Evolutionary conservation across 2,888 invertebrate genomes (phyloP), one percentile per base, ranked within the genome.

Genomic region (Catocala fraxini): DNA sequence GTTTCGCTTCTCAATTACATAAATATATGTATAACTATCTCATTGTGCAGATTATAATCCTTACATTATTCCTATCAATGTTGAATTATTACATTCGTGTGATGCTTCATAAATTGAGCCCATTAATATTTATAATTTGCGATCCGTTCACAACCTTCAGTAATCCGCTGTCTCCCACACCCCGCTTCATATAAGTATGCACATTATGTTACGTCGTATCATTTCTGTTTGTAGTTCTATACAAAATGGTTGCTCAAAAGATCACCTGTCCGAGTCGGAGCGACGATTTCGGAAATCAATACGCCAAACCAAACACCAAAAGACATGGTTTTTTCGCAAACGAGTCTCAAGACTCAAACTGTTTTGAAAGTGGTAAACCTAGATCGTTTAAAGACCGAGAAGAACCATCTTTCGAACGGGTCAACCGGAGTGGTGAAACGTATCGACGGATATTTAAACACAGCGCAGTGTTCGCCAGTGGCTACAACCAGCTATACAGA

Each of bases 191-290:
- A 91, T 77, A 80, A 88, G 88, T 89, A 89, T 91, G 89, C 91
- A 92, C 93, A 91, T 91, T 92, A 88, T 90, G 94, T 94, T 93
- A 94, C 92, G 93, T 93, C 94, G 89, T 93, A 88, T 93, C 92
- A 91, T 94, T 94, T 94, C 86, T 94, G 89, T 94, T 94, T 93
- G 93, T 94, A 94, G 94, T 94, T 93, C 92, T 93, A 92, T 93
- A 87, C 94, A 94, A 94, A 94, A 94, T 94, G 94, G 94, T 94
- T 92, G 89, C 93, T 90, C 91, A 90, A 93, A 94, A 90, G 88
- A 89, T 91, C 93, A 91, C 88, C 93, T 89, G 92, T 92, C 90
- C 93, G 90, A 89, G 91, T 91, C 89, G 92, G 89, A 91, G 92
- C 89, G 92, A 92, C 91, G 89, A 88, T 92, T 89, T 89, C 92